Conservation (phyloP, 2,888 invertebrate genomes). For the Andrena minutula region DNA sequence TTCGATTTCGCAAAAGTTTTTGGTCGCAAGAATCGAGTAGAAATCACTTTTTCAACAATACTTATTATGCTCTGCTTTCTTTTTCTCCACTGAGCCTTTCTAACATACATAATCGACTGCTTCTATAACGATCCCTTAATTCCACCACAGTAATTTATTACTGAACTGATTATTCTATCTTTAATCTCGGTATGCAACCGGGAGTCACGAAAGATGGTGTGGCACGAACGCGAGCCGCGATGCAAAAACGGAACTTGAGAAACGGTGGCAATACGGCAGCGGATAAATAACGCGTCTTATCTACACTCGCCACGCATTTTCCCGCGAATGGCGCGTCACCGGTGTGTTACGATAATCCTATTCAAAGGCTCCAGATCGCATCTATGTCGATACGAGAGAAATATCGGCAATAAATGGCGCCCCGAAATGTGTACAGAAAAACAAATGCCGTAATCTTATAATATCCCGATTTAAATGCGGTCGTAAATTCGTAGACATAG, state of each 20-base stretch:
- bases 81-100: no score
- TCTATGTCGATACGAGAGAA: conserved; percentile 31
- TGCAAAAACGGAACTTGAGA: conserved; percentile 1
- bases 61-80: no score
- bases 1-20: not conserved
- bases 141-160: not conserved
- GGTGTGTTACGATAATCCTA: conserved; percentile 56
- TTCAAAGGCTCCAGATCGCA: conserved; percentile 41
- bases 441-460: not conserved
- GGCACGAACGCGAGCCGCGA: not conserved
- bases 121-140: no score
- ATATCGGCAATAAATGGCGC: conserved; percentile 41
- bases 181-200: not conserved
- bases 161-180: conserved; percentile 18
- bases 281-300: conserved; percentile 43
- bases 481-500: not conserved
- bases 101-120: no score
- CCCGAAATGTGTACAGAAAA: not conserved
- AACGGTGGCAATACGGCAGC: conserved; percentile 8
- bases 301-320: conserved; percentile 36
- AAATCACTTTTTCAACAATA: not conserved
- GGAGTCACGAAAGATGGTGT: not conserved
- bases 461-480: not conserved
- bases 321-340: conserved; percentile 1
- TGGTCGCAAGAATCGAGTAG: not conserved